Base-by-base conservation (phyloP, 2,113 vertebrate genomes). In the Maccullochella peelii region DNA sequence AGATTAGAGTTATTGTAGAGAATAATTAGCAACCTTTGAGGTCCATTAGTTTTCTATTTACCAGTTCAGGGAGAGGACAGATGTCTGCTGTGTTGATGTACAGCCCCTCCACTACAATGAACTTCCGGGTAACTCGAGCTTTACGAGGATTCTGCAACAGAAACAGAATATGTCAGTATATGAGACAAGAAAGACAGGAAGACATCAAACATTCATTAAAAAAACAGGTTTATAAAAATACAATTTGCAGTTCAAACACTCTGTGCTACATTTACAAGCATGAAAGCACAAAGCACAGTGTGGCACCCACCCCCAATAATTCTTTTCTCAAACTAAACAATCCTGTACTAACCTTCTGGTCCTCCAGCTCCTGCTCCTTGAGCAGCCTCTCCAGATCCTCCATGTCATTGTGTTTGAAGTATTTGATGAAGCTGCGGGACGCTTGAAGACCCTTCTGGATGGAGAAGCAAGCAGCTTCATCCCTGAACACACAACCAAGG, bases 401-500 rank as follows among this genome's bases (percentile, higher is more conserved):
- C 95, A 99, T 96, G 92, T 99, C 97, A 62, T 99, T 99, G 93
- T 99, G 98, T 80, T 97, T 97, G 94, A 99, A 99, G 89, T 97
- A 97, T 86, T 98, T 98, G 92, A 99, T 96, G 90, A 97, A 96
- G 93, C 98, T 99, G 73, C 98, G 97, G 23, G 98, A 99, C 7
- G 98, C 98, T 75, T 99, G 98, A 59, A 99, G 95, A 72, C 98
- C 98, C 85, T 99, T 99, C 94, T 99, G 98, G 94, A 99, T 99
- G 80, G 98, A 96, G 88, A 99, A 99, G 89, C 98, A 99, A 1
- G 98, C 97, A 0, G 97, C 97, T 90, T 97, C 97, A 91, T 99
- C 98, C 88, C 98, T 99, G 95, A 15, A 89, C 36, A 86, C 40
- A 57, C 4, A 59, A 27, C 1, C 11, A 18, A 27, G 1, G 2